Conservation (phyloP, 2,888 invertebrate genomes). For the Epinotia ramella region DNA sequence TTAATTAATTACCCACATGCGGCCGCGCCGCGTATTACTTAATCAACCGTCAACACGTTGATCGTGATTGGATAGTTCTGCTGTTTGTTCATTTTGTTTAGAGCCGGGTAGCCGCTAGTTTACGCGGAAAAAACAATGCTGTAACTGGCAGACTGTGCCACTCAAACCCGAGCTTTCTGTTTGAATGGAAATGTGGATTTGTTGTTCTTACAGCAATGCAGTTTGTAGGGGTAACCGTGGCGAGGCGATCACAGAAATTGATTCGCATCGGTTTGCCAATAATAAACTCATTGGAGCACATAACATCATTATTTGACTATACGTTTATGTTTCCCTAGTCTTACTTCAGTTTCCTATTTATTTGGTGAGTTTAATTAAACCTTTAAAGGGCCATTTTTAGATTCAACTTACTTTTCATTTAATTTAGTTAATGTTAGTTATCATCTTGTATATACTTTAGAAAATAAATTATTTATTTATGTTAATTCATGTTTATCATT, state of each 20-base stretch:
- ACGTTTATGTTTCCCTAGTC: too few species aligned
- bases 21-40: constrained; percentile 60
- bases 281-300: not conserved
- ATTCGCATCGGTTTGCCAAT: not conserved
- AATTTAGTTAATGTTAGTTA: too few species aligned
- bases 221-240: not conserved
- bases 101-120: constrained; percentile 49
- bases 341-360: too few species aligned
- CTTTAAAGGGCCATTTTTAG: too few species aligned
- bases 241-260: not conserved
- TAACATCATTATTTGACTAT: too few species aligned
- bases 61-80: constrained; percentile 58
- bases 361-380: too few species aligned
- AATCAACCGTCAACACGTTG: constrained; percentile 66
- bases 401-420: too few species aligned
- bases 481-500: too few species aligned
- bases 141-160: constrained; percentile 4
- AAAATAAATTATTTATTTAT: too few species aligned
- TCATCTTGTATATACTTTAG: too few species aligned
- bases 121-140: constrained; percentile 21
- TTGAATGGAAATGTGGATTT: not conserved
- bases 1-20: constrained; percentile 72
- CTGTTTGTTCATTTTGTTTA: constrained; percentile 55
- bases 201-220: not conserved
- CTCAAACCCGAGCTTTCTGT: constrained; percentile 5